Conservation (phyloP, 2,888 invertebrate genomes). For the Zaprionus lineosus region DNA sequence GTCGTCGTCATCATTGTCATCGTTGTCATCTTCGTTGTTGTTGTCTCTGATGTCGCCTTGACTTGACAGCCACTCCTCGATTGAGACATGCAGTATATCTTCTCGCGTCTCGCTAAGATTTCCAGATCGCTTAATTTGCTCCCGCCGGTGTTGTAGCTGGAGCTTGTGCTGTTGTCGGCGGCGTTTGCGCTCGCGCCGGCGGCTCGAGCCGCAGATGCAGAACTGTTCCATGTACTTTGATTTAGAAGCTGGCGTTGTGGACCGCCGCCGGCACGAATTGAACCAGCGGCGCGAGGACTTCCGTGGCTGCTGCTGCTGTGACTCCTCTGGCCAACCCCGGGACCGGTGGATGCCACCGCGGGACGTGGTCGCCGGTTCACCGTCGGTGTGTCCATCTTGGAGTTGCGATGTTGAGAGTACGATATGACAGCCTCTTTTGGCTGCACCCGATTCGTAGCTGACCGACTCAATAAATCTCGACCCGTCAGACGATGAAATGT, state of each 20-base stretch:
- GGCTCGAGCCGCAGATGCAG: slow-evolving; percentile 86
- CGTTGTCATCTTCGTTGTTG: slow-evolving; percentile 52
- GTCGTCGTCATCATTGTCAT: slow-evolving; percentile 48
- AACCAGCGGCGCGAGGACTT: slow-evolving; percentile 70
- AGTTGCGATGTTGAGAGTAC: slow-evolving; percentile 84
- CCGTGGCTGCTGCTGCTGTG: slow-evolving; percentile 69
- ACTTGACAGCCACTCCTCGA: slow-evolving; percentile 83
- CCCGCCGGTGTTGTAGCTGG: slow-evolving; percentile 81
- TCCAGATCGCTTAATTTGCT: slow-evolving; percentile 86
- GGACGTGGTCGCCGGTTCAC: slow-evolving; percentile 83
- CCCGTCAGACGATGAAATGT: slow-evolving; percentile 83
- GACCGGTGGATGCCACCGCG: slow-evolving; percentile 30
- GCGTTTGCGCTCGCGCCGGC: slow-evolving; percentile 77
- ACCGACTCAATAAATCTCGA: slow-evolving; percentile 83
- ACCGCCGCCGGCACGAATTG: slow-evolving; percentile 75
- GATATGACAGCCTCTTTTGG: slow-evolving; percentile 83
- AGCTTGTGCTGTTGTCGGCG: slow-evolving; percentile 79
- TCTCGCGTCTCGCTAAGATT: slow-evolving; percentile 85
- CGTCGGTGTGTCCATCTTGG: slow-evolving; percentile 83
- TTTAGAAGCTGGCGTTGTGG: slow-evolving; percentile 81
- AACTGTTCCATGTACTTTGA: slow-evolving; percentile 87
- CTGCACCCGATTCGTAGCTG: slow-evolving; percentile 82
- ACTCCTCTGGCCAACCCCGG: slow-evolving; percentile 42
- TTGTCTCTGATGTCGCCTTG: slow-evolving; percentile 76
- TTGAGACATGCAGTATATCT: slow-evolving; percentile 83